Evolutionary conservation across 2,797 vertebrate genomes (phyloP), one percentile per base, ranked within the genome.

Genomic region (Leptatherina wallacei): DNA sequence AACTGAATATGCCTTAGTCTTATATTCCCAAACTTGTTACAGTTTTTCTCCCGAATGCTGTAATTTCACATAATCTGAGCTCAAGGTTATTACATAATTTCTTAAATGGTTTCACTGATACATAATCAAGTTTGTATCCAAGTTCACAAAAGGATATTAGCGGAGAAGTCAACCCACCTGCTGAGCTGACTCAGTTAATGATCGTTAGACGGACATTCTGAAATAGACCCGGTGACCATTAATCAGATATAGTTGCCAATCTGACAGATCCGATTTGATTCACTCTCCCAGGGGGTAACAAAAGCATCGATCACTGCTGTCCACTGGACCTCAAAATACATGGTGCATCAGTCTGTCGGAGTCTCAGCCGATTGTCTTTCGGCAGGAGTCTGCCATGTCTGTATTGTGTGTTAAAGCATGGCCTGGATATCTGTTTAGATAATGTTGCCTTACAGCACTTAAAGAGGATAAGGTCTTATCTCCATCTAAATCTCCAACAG

Each of bases 391-490:
- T 66, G 52, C 58, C 60, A 64, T 71, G 69, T 80, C 66, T 36
- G 65, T 66, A 76, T 67, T 68, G 69, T 57, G 60, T 38, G 69
- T 75, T 65, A 75, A 79, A 78, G 82, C 77, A 33, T 55, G 7
- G 69, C 71, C 62, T 30, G 62, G 85, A 89, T 84, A 78, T 77
- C 42, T 32, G 55, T 61, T 55, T 71, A 62, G 88, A 91, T 91
- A 89, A 83, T 59, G 73, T 61, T 71, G 85, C 80, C 81, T 81
- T 65, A 62, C 73, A 47, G 64, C 77, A 76, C 78, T 88, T 80
- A 79, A 81, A 76, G 66, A 78, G 78, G 85, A 91, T 91, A 87
- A 92, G 77, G 81, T 65, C 81, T 90, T 83, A 90, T 90, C 89
- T 84, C 66, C 27, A 64, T 77, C 71, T 78, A 81, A 92, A 91